Conservation (phyloP, 2,797 vertebrate genomes). For the Vultur gryphus region DNA sequence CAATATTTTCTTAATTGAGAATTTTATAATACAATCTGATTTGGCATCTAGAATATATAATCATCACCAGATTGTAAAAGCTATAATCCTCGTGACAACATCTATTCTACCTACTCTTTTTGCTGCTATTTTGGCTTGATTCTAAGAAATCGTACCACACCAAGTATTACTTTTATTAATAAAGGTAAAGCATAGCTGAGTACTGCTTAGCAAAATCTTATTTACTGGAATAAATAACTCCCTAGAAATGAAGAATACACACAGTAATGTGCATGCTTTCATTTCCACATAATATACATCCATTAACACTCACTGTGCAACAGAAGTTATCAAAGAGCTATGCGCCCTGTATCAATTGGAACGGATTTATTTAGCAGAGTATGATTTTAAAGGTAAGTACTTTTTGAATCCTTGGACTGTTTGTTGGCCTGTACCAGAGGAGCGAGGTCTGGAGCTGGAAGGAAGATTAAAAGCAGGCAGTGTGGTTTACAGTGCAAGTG, state of each 20-base stretch:
- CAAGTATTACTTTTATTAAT: conserved; percentile 21
- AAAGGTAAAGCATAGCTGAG: neutral
- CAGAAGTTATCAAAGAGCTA: neutral
- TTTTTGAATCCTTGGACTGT: neutral
- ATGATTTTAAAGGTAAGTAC: neutral
- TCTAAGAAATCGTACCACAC: neutral
- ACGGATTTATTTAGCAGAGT: neutral
- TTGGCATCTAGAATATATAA: conserved; percentile 26
- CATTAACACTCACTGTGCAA: neutral
- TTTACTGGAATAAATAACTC: neutral
- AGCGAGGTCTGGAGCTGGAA: neutral
- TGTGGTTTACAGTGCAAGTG: neutral
- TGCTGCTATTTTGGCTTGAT: neutral
- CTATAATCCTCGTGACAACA: neutral
- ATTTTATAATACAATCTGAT: neutral
- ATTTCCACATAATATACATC: neutral
- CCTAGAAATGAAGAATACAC: neutral
- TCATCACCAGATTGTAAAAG: conserved; percentile 16
- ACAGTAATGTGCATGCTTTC: neutral
- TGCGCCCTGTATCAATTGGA: neutral
- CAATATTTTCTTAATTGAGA: conserved; percentile 27
- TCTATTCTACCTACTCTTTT: neutral
- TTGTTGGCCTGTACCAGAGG: neutral
- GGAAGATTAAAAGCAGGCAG: neutral
- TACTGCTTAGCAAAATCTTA: neutral